Evolutionary conservation across 2,113 vertebrate genomes (phyloP).

Genomic region (Tor tambroides): DNA sequence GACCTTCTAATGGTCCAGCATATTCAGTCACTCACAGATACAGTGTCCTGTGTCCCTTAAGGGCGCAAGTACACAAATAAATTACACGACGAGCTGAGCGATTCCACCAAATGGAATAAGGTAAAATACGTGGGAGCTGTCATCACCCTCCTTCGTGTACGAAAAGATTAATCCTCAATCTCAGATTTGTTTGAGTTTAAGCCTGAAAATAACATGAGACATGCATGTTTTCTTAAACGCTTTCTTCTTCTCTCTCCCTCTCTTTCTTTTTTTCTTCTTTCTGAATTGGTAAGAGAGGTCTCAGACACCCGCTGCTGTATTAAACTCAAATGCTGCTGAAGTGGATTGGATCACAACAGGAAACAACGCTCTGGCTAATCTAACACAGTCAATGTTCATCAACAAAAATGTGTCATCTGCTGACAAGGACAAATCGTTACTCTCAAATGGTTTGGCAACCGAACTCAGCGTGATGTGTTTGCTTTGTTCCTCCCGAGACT

Average conservation of each 20-base stretch:
- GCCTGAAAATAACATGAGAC: conserved; percentile 35
- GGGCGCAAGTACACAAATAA: conserved; percentile 55
- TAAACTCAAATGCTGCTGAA: conserved; percentile 36
- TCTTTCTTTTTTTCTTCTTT: background rate
- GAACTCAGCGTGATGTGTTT: conserved; percentile 19
- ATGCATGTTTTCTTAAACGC: conserved; percentile 26
- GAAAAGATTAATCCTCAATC: conserved; percentile 72
- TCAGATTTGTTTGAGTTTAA: conserved; percentile 57
- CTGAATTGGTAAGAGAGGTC: conserved; percentile 24
- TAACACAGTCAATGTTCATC: conserved; percentile 46
- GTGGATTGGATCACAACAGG: conserved; percentile 45
- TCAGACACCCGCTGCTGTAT: conserved; percentile 35
- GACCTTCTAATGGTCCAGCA: conserved; percentile 82
- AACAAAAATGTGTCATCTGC: conserved; percentile 40
- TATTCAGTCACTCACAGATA: conserved; percentile 74
- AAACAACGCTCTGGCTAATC: conserved; percentile 30
- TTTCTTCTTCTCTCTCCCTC: background rate
- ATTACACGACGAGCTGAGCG: conserved; percentile 31
- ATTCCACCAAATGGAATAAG: conserved; percentile 57
- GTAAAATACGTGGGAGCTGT: conserved; percentile 61
- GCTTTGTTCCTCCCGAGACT: conserved; percentile 16
- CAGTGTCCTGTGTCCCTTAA: conserved; percentile 63
- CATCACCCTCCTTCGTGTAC: conserved; percentile 52
- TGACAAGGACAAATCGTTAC: conserved; percentile 47
- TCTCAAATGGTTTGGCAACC: conserved; percentile 32